phyloP scores from a whole-genome alignment of 2,113 vertebrate genomes.

The Ondatra zibethicus region DNA sequence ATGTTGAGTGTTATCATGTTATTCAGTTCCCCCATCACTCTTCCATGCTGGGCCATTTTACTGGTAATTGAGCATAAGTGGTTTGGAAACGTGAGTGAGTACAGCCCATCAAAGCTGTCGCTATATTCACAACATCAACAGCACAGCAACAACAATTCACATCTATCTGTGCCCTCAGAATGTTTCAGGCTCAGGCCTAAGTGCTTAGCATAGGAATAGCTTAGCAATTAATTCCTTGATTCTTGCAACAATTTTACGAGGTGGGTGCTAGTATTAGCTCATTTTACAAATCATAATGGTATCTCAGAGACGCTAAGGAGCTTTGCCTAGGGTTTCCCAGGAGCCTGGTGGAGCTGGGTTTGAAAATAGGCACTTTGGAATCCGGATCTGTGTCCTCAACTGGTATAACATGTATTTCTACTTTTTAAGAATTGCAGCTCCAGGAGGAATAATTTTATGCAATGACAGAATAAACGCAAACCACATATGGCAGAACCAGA shows the following conservation, averaged over 20 bases:
- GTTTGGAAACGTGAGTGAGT: not conserved
- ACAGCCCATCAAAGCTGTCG: not conserved
- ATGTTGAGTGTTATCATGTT: not conserved
- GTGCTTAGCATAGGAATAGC: slow-evolving; percentile 19
- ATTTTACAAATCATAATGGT: slow-evolving; percentile 49
- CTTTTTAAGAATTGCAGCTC: not conserved
- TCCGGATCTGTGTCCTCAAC: slow-evolving; percentile 22
- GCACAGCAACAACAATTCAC: not conserved
- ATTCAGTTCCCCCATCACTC: not conserved
- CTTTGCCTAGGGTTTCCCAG: not conserved
- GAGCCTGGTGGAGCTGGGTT: slow-evolving; percentile 37
- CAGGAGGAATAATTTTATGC: slow-evolving; percentile 42
- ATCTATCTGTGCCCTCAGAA: not conserved
- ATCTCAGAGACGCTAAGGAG: not conserved
- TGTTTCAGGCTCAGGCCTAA: slow-evolving; percentile 41
- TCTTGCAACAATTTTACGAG: slow-evolving; percentile 60
- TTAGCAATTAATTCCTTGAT: slow-evolving; percentile 54
- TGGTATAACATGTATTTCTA: not conserved
- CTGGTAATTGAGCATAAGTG: not conserved
- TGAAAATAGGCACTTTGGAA: slow-evolving; percentile 44
- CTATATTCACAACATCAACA: not conserved
- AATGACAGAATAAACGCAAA: not conserved
- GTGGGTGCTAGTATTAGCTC: not conserved
- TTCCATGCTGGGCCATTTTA: not conserved
- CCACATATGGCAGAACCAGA: not conserved